Base-by-base conservation (phyloP, 2,113 vertebrate genomes). In the Leucosticte australis region DNA sequence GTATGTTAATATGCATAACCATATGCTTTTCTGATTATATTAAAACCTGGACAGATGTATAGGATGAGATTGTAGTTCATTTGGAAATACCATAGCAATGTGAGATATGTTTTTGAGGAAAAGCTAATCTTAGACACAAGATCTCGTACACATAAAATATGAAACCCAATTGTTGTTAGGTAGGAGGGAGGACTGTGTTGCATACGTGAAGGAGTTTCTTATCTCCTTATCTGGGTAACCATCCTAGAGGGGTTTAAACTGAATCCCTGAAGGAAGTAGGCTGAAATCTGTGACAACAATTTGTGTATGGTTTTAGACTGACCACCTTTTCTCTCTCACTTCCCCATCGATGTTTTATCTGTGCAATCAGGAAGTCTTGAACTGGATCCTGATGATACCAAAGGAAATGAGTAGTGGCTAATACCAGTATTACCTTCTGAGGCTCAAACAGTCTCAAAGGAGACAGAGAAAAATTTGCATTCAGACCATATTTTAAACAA, bases 21-120 rank as follows among this genome's bases (percentile, higher is more conserved):
- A 87, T 70, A 85, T 95, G 87, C 63, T 96, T 96, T 95, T 84
- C 81, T 75, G 89, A 88, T 86, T 78, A 78, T 67, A 83, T 87
- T 87, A 81, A 95, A 94, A 90, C 41, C 24, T 83, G 60, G 74
- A 60, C 24, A 92, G 75, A 94, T 90, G 52, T 53, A 64, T 70
- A 41, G 52, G 67, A 64, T 56, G 85, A 95, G 78, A 47, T 0
- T 90, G 30, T 44, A 86, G 35, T 74, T 91, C n/a, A 52, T 92
- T 70, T 91, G 63, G 68, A 90, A 92, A 87, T 62, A 64, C 41
- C 53, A 46, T 42, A 84, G 37, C n/a, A 65, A 64, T 79, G 17
- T 49, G 27, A 57, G 24, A 47, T 39, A 77, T 22, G 7, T 63
- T 94, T 89, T 92, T 71, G 60, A 88, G 71, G 33, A 74, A 57